phyloP scores from a whole-genome alignment of 2,888 invertebrate genomes.

The Platerodrilus igneus region DNA sequence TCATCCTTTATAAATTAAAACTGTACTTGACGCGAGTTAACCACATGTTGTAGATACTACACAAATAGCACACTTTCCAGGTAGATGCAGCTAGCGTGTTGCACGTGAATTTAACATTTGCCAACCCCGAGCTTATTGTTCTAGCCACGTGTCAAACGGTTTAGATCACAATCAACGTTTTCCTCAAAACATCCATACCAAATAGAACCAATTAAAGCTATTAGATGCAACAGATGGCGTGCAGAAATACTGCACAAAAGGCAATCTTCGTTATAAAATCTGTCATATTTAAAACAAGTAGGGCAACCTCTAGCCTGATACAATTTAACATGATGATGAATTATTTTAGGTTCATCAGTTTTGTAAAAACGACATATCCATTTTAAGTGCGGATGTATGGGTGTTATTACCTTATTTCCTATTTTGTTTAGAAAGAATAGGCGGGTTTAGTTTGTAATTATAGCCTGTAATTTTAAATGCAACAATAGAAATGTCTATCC shows the following conservation, averaged over 20 bases:
- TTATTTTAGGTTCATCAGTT: conserved; percentile 13
- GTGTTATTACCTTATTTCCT: conserved; percentile 19
- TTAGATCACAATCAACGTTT: no score
- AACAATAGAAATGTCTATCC: conserved; percentile 10
- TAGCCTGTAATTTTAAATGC: conserved; percentile 3
- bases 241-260: conserved; percentile 19
- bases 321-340: conserved; percentile 16
- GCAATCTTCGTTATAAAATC: conserved; percentile 18
- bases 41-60: no score
- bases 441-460: conserved; percentile 12
- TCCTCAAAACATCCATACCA: no score
- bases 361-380: no score
- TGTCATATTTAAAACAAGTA: conserved; percentile 15
- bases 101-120: no score
- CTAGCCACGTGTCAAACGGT: no score
- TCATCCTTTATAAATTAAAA: no score
- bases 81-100: no score
- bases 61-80: no score
- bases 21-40: no score
- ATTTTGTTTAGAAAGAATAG: conserved; percentile 15
- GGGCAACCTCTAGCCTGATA: conserved; percentile 1
- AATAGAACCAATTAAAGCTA: no score
- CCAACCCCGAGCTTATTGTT: no score
- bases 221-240: conserved; percentile 18
- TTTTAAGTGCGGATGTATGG: conserved; percentile 19